Percentiles rank a stretch among this genome's conserved stretches.
Conservation (phyloP, 2,113 vertebrate genomes). For the Numenius arquata region DNA sequence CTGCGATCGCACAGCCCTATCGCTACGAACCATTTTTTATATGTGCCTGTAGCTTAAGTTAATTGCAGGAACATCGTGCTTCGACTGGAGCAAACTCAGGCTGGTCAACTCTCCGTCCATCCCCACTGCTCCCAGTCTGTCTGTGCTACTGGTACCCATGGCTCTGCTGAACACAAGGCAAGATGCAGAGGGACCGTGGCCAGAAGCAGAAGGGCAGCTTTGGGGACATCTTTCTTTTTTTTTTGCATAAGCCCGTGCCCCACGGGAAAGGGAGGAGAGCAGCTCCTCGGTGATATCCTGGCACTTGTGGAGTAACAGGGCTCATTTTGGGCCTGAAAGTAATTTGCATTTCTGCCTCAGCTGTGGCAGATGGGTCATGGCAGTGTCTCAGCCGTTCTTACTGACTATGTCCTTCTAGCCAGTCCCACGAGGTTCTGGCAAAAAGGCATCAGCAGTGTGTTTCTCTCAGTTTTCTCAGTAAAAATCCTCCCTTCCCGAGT, state of each 20-base stretch:
- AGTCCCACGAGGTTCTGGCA: background rate
- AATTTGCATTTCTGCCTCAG: background rate
- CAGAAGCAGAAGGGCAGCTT: background rate
- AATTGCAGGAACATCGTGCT: background rate
- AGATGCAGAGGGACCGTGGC: background rate
- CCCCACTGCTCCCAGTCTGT: background rate
- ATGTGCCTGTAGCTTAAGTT: background rate
- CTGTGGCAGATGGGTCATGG: background rate
- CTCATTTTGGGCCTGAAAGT: background rate
- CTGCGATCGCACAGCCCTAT: background rate
- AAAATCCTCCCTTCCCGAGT: background rate
- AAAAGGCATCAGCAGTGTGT: background rate
- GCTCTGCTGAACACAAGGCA: too few relatives aligned
- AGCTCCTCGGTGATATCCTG: background rate
- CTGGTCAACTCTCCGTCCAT: fast-evolving
- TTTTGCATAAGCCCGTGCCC: fast-evolving
- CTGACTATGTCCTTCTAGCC: background rate
- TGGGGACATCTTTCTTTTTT: background rate
- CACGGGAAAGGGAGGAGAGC: background rate
- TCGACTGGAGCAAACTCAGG: background rate
- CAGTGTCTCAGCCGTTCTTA: background rate
- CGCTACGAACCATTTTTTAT: background rate
- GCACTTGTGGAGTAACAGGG: fast-evolving
- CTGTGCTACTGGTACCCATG: background rate
- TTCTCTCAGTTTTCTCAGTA: background rate